Conservation (phyloP, 2,888 invertebrate genomes). For the Archaeoteleia sp. region DNA sequence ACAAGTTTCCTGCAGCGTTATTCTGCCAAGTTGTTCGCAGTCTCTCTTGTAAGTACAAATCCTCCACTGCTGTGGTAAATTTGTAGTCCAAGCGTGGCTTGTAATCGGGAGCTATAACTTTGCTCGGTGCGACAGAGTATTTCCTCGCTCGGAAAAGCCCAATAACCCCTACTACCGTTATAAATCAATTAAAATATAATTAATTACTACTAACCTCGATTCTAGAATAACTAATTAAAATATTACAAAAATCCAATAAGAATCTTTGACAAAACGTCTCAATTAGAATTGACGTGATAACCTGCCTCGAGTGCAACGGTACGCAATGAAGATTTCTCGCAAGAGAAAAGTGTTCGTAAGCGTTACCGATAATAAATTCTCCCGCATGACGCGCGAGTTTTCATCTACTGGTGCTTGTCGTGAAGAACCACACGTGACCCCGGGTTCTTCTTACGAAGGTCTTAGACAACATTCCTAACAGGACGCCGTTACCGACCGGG, state of each 20-base stretch:
- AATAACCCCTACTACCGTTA: constrained; percentile 33
- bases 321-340: constrained; percentile 54
- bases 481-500: constrained; percentile 36
- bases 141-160: constrained; percentile 44
- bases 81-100: constrained; percentile 59
- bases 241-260: too few relatives aligned
- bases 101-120: constrained; percentile 61
- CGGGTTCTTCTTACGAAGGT: constrained; percentile 49
- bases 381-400: constrained; percentile 50
- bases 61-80: constrained; percentile 46
- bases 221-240: too few relatives aligned
- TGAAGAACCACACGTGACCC: constrained; percentile 51
- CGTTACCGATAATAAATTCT: constrained; percentile 53
- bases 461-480: constrained; percentile 52
- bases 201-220: too few relatives aligned
- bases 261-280: too few relatives aligned
- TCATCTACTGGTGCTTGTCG: constrained; percentile 50
- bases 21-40: constrained; percentile 7
- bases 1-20: constrained; percentile 34
- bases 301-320: too few relatives aligned
- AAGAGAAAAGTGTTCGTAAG: constrained; percentile 40
- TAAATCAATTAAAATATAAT: constrained; percentile 41
- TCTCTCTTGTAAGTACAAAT: constrained; percentile 44
- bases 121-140: constrained; percentile 35
- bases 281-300: too few relatives aligned